A percentile compares a stretch with the other conserved stretches of the same genome.
phyloP scores from a whole-genome alignment of 2,797 vertebrate species.

The Hydrocynus forskahlii region DNA sequence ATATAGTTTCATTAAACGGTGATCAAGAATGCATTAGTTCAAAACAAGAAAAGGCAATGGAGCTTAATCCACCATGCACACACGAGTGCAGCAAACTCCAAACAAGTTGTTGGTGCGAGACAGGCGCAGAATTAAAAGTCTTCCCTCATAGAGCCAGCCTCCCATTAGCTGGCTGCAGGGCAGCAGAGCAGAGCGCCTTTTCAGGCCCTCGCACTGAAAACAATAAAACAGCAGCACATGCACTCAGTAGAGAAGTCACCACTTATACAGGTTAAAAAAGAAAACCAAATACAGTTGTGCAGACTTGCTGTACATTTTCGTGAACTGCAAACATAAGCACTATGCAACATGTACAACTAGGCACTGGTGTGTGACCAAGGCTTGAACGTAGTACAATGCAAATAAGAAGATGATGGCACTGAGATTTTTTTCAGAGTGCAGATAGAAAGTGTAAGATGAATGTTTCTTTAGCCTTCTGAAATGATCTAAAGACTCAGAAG shows the following conservation, averaged over 20 bases:
- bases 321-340: slow-evolving; percentile 16
- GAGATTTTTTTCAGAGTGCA: background rate
- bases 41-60: slow-evolving; percentile 99
- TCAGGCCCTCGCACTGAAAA: slow-evolving; percentile 78
- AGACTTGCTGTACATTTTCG: slow-evolving; percentile 17
- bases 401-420: background rate
- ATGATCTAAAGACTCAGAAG: too few relatives aligned
- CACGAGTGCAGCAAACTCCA: slow-evolving; percentile 99
- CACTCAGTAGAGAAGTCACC: slow-evolving; percentile 74
- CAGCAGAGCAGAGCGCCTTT: slow-evolving; percentile 82
- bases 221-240: slow-evolving; percentile 75
- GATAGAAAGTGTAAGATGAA: too few relatives aligned
- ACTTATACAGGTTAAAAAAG: slow-evolving; percentile 60
- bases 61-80: slow-evolving; percentile 99
- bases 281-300: slow-evolving; percentile 54
- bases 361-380: background rate
- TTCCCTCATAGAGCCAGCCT: slow-evolving; percentile 97
- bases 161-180: slow-evolving; percentile 96
- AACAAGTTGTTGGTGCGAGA: slow-evolving; percentile 99
- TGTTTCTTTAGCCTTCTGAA: too few relatives aligned
- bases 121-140: slow-evolving; percentile 99
- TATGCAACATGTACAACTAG: background rate
- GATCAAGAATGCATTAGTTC: slow-evolving; percentile 99
- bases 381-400: slow-evolving; percentile 4
- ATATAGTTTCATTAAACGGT: slow-evolving; percentile 99